A percentile compares a stretch with the other conserved stretches of the same genome.
These are phyloP conservation scores for Rosalia funebris DNA, from an alignment of 2,888 invertebrate species.

Conservation along the genomic window DNA sequence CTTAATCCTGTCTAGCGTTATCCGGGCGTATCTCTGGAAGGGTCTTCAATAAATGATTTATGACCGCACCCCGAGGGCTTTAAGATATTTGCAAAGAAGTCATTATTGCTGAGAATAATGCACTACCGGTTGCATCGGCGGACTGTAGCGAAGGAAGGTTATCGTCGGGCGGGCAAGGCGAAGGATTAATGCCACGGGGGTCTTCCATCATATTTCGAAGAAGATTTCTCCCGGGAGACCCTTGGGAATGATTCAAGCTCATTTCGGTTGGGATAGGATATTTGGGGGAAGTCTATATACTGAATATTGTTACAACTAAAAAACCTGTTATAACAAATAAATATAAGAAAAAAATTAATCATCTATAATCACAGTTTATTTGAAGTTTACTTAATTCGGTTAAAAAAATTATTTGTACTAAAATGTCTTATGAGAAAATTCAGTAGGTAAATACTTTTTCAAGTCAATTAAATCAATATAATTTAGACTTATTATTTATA, in stretches of 20 bases:
- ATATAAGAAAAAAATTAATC: no score
- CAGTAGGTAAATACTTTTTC: no score
- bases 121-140: conserved; percentile 17
- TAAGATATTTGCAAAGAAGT: conserved; percentile 18
- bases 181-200: conserved; percentile 18
- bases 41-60: conserved; percentile 22
- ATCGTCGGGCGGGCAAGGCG: background rate
- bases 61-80: conserved; percentile 2
- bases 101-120: conserved; percentile 14
- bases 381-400: no score
- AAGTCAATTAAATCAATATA: no score
- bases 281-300: background rate
- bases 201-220: conserved; percentile 10
- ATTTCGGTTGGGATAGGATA: background rate
- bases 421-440: no score
- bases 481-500: no score
- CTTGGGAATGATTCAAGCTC: background rate
- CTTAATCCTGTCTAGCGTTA: conserved; percentile 15
- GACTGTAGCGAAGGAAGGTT: conserved; percentile 5
- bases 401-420: no score
- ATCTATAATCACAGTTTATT: no score
- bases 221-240: conserved; percentile 1
- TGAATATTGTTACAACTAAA: background rate
- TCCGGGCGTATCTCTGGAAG: conserved; percentile 8
- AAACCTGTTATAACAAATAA: no score